Conservation (phyloP, 2,888 invertebrate species). For the Bellardia pandia region DNA sequence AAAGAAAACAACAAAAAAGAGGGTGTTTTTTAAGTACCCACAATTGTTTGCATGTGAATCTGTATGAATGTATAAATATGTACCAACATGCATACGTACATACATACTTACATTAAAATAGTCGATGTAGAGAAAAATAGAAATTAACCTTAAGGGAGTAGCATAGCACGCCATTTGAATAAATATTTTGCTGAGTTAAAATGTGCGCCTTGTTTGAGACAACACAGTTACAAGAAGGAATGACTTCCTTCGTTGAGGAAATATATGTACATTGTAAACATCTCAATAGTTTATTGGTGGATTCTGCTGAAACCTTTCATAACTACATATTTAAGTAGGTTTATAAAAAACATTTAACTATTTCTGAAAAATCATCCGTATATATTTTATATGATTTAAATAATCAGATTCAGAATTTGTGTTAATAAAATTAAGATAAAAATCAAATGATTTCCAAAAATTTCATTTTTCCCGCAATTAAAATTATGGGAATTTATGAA, state of each 20-base stretch:
- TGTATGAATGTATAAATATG: neutral
- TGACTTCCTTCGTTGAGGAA: slow-evolving; percentile 11
- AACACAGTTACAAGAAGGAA: neutral
- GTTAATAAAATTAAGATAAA: too few relatives aligned
- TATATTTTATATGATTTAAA: too few relatives aligned
- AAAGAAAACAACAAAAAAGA: slow-evolving; percentile 37
- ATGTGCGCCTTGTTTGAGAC: slow-evolving; percentile 41
- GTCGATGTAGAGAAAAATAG: slow-evolving; percentile 68
- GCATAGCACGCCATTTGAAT: slow-evolving; percentile 81
- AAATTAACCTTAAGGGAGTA: slow-evolving; percentile 81
- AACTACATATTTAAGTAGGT: too few relatives aligned
- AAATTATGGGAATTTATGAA: too few relatives aligned
- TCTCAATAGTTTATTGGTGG: too few relatives aligned
- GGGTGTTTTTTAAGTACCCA: slow-evolving; percentile 53
- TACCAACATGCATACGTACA: neutral
- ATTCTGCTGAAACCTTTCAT: too few relatives aligned
- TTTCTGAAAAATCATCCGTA: too few relatives aligned
- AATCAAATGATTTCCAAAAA: too few relatives aligned
- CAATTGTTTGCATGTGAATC: slow-evolving; percentile 9
- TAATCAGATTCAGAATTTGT: too few relatives aligned
- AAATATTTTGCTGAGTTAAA: slow-evolving; percentile 76
- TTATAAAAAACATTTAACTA: too few relatives aligned
- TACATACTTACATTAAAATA: neutral
- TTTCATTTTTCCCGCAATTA: too few relatives aligned
- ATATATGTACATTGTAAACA: neutral